Evolutionary conservation across 2,797 vertebrate species (phyloP).

Genomic region (Smutsia gigantea): DNA sequence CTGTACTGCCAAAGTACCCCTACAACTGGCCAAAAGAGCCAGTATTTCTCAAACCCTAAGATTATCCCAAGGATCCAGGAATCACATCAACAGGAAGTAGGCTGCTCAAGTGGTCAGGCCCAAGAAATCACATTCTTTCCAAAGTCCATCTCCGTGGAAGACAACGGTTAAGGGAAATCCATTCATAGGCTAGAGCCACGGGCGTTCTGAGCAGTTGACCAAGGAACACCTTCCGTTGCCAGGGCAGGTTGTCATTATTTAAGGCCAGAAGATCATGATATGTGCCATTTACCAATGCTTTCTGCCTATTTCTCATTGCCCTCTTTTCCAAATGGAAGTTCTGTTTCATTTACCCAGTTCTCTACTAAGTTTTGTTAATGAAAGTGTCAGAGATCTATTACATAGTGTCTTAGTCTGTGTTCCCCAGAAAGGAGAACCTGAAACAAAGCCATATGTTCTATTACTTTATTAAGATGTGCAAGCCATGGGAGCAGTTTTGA

Average conservation of each 20-base stretch:
- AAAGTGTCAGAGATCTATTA: background rate
- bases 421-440: background rate
- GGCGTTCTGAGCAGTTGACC: background rate
- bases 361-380: background rate
- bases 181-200: background rate
- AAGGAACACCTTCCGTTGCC: background rate
- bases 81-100: conserved; percentile 71
- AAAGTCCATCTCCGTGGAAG: conserved; percentile 31
- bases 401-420: background rate
- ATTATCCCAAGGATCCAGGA: conserved; percentile 65
- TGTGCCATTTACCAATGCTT: background rate
- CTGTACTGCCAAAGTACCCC: conserved; percentile 42
- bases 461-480: background rate
- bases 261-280: background rate
- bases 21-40: conserved; percentile 16
- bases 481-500: background rate
- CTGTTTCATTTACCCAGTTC: background rate
- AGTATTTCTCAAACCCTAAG: conserved; percentile 46
- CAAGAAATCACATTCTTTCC: conserved; percentile 30
- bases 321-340: conserved; percentile 13
- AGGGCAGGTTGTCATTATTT: conserved; percentile 40
- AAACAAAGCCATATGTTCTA: background rate
- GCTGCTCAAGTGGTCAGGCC: background rate
- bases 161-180: conserved; percentile 25
- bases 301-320: background rate